Evolutionary conservation across 30 jellyfish, hydroid and myxozoan genomes (phyloP).

Genomic region (Aurelia aurita): DNA sequence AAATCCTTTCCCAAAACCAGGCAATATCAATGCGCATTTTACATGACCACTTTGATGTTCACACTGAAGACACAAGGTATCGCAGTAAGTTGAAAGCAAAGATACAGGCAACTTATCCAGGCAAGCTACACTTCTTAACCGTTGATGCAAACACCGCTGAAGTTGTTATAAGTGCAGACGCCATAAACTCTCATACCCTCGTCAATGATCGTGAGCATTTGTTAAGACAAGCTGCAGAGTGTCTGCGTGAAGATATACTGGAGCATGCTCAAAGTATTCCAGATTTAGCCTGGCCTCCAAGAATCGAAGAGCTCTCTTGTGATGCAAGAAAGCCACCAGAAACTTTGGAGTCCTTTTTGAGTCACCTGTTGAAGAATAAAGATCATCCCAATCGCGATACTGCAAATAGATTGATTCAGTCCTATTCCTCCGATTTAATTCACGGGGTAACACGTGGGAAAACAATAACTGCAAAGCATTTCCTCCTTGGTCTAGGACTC

Average conservation of each 20-base stretch:
- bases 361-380: not conserved
- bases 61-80: too few relatives aligned
- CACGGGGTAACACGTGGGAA: constrained; percentile 59
- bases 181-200: too few relatives aligned
- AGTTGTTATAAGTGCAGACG: too few relatives aligned
- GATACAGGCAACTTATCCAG: too few relatives aligned
- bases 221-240: too few relatives aligned
- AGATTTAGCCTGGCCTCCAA: constrained; percentile 38
- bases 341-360: not conserved
- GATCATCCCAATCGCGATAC: constrained; percentile 8
- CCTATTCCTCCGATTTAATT: constrained; percentile 29
- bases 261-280: not conserved
- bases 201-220: too few relatives aligned
- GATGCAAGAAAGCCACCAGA: constrained; percentile 27
- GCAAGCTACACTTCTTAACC: too few relatives aligned
- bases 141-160: too few relatives aligned
- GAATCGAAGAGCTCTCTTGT: not conserved
- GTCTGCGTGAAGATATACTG: constrained; percentile 37
- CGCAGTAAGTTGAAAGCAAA: too few relatives aligned
- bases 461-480: constrained; percentile 41
- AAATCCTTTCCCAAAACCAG: too few relatives aligned
- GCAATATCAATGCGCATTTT: too few relatives aligned
- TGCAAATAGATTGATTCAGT: constrained; percentile 4
- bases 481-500: constrained; percentile 49
- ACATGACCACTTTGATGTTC: too few relatives aligned